phyloP scores from a whole-genome alignment of 2,888 invertebrate genomes.

The Pollenia angustigena region DNA sequence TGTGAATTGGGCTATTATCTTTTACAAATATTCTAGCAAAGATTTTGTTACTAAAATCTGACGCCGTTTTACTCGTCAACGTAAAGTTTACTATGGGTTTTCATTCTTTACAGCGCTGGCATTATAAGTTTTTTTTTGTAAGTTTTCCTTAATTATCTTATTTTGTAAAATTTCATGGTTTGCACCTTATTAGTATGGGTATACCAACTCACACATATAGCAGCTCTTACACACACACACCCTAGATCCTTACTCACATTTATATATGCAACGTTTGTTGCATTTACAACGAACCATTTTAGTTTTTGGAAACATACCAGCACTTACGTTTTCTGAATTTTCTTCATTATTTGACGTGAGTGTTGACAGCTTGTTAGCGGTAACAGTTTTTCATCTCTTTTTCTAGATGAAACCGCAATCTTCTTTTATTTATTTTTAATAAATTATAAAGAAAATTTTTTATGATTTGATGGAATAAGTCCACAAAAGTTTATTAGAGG shows the following conservation, averaged over 20 bases:
- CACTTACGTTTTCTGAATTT: too few species aligned
- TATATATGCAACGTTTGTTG: constrained; percentile 5
- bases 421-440: constrained; percentile 11
- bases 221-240: not conserved
- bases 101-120: constrained; percentile 7
- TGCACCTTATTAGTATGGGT: constrained; percentile 79
- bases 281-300: not conserved
- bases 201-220: not conserved
- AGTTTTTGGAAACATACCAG: not conserved
- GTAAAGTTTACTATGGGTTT: not conserved
- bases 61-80: not conserved
- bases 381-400: constrained; percentile 29
- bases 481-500: constrained; percentile 50
- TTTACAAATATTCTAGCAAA: not conserved
- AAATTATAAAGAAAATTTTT: constrained; percentile 3
- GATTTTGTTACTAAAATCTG: not conserved
- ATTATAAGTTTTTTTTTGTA: constrained; percentile 56
- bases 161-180: constrained; percentile 77
- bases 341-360: constrained; percentile 43
- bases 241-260: too few species aligned
- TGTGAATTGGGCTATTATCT: too few species aligned
- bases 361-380: constrained; percentile 64
- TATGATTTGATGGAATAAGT: not conserved
- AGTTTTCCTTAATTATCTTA: constrained; percentile 58
- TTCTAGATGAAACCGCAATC: constrained; percentile 20